Conservation (phyloP, 2,888 invertebrate genomes). For the Molorchus minor region DNA sequence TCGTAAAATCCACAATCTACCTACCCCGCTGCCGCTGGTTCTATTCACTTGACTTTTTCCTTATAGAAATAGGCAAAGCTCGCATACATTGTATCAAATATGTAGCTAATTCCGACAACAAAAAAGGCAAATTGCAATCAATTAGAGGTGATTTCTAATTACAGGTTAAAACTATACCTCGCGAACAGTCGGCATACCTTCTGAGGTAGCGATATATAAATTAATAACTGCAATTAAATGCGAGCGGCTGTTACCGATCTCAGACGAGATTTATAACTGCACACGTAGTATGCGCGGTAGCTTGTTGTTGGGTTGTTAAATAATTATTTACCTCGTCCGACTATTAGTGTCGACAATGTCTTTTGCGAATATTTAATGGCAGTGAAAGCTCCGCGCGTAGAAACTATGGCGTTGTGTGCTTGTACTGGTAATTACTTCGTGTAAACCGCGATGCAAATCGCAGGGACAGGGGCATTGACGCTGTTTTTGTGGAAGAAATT, state of each 20-base stretch:
- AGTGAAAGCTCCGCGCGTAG: conserved; percentile 13
- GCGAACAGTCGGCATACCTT: not conserved
- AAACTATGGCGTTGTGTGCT: not conserved
- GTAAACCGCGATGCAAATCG: not conserved
- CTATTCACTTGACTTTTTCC: too few species aligned
- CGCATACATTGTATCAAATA: too few species aligned
- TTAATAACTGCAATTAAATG: conserved; percentile 12
- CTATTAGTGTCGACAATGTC: conserved; percentile 9
- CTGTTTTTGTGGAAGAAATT: too few species aligned
- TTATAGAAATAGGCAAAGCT: too few species aligned
- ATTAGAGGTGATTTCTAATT: not conserved
- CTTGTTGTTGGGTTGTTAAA: conserved; percentile 11
- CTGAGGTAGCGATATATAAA: conserved; percentile 4
- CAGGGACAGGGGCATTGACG: too few species aligned
- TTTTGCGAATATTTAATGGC: conserved; percentile 11
- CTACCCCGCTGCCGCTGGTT: too few species aligned
- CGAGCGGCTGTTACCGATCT: conserved; percentile 6
- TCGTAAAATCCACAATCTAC: too few species aligned
- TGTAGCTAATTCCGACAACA: too few species aligned
- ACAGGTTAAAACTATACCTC: not conserved
- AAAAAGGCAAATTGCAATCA: too few species aligned
- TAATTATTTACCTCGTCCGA: conserved; percentile 18
- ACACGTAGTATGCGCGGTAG: conserved; percentile 7
- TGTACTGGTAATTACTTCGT: not conserved
- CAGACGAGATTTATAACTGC: conserved; percentile 15